Evolutionary conservation across 2,888 invertebrate species (phyloP).

Genomic region (Drosophila percnosoma): DNA sequence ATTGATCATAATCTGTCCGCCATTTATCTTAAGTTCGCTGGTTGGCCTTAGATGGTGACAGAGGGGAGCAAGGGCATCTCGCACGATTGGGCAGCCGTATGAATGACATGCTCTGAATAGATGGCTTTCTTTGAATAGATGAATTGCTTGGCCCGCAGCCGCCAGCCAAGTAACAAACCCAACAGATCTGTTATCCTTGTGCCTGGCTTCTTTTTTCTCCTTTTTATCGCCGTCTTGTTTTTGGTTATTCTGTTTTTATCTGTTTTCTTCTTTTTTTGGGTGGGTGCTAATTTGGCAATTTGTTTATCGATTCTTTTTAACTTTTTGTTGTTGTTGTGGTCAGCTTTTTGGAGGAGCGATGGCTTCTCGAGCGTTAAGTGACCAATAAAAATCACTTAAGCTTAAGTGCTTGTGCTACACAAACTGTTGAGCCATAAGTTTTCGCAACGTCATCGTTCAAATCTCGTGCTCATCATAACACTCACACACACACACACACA

Average conservation of each 20-base stretch:
- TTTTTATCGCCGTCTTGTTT: conserved; percentile 1
- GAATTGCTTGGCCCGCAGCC: conserved; percentile 75
- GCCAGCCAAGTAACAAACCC: conserved; percentile 43
- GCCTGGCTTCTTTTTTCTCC: not conserved
- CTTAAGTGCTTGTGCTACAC: conserved; percentile 70
- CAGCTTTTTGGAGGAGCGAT: conserved; percentile 24
- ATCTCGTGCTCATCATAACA: conserved; percentile 40
- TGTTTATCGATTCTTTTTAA: conserved; percentile 77
- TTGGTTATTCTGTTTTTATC: conserved; percentile 31
- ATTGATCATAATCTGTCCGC: conserved; percentile 79
- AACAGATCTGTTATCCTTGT: conserved; percentile 67
- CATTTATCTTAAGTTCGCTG: conserved; percentile 65
- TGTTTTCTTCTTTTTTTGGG: conserved; percentile 24
- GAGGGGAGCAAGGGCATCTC: conserved; percentile 61
- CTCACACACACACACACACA: not conserved
- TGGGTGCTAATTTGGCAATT: conserved; percentile 80
- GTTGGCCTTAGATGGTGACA: conserved; percentile 60
- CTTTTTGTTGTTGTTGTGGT: conserved; percentile 48
- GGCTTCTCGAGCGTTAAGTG: conserved; percentile 67
- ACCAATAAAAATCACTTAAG: conserved; percentile 82
- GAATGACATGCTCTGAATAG: conserved; percentile 77
- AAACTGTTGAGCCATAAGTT: conserved; percentile 62
- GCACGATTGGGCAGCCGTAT: conserved; percentile 72
- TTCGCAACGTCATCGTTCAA: conserved; percentile 54
- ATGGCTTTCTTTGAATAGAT: conserved; percentile 78